Evolutionary conservation across 2,888 invertebrate species (phyloP), one percentile per base, ranked within the genome.

Genomic region (Drosophila kanekoi): DNA sequence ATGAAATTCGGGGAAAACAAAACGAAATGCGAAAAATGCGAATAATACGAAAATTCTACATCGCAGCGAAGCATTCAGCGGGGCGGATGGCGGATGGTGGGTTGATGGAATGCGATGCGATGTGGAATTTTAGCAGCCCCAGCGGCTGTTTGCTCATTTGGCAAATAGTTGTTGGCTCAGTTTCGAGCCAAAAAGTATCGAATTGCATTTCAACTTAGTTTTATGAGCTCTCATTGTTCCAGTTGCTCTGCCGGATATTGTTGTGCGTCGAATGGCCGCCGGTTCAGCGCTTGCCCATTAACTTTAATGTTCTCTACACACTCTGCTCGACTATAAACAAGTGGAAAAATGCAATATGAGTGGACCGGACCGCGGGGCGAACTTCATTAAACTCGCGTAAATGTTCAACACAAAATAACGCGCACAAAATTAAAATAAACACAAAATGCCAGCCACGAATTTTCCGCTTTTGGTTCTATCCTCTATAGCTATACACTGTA

Each of bases 351-450:
- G 68, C 62, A 48, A 60, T 51, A 56, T 35, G 37, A 43, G 40
- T 4, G 40, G 4, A 28, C 28, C 28, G 28, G 8, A 28, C 2
- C 2, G 23, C 13, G 51, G 16, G 16, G 23, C 35, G 49, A 67
- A 78, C 77, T 71, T 75, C 64, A 77, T 77, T 77, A 77, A 78
- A 77, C 67, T 62, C 61, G 67, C 71, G 69, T 75, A 71, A 79
- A 71, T 62, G 69, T 74, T 78, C 33, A 70, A 54, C 67, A 52
- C 64, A 65, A 66, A 69, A 66, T 67, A 45, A 33, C 58, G 58
- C 48, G 38, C 32, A 65, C 58, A 37, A 77, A 66, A 77, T 66
- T 74, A 64, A 78, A 77, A 74, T 66, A 62, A 65, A 64, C 67
- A 62, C 57, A 51, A 58, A 62, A 57, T 58, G 60, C 54, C 64